Evolutionary conservation across 2,888 invertebrate species (phyloP).

Genomic region (Piscicola geometra): DNA sequence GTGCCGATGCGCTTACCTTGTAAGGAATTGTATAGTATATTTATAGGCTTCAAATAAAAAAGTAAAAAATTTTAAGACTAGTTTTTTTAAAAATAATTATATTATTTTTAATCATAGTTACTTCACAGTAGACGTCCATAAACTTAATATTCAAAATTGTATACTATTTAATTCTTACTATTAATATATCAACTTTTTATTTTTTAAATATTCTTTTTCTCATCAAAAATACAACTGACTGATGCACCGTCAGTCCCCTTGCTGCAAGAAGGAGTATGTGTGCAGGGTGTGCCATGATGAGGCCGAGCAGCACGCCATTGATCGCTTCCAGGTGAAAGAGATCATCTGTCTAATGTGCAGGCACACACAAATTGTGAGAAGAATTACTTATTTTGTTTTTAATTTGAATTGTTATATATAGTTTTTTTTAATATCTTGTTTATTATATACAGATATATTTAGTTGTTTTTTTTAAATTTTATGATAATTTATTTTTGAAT

Average conservation of each 20-base stretch:
- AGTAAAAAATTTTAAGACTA: not conserved
- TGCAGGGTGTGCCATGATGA: conserved; percentile 88
- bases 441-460: not conserved
- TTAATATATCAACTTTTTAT: not conserved
- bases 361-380: conserved; percentile 63
- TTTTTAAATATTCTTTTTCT: not conserved
- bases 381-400: not conserved
- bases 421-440: not conserved
- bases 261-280: conserved; percentile 80
- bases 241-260: conserved; percentile 75
- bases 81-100: too few species aligned
- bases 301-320: conserved; percentile 74
- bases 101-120: too few species aligned
- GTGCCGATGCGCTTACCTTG: conserved; percentile 36
- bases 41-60: not conserved
- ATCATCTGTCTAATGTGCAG: conserved; percentile 77
- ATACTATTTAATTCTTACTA: not conserved
- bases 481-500: not conserved
- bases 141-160: not conserved
- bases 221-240: too few species aligned
- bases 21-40: conserved; percentile 16
- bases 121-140: too few species aligned
- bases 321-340: conserved; percentile 75
- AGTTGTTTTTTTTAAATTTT: not conserved
- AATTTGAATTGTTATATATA: not conserved